These are phyloP conservation scores for Noctua comes DNA, from an alignment of 2,888 invertebrate genomes.

Conservation along the genomic window DNA sequence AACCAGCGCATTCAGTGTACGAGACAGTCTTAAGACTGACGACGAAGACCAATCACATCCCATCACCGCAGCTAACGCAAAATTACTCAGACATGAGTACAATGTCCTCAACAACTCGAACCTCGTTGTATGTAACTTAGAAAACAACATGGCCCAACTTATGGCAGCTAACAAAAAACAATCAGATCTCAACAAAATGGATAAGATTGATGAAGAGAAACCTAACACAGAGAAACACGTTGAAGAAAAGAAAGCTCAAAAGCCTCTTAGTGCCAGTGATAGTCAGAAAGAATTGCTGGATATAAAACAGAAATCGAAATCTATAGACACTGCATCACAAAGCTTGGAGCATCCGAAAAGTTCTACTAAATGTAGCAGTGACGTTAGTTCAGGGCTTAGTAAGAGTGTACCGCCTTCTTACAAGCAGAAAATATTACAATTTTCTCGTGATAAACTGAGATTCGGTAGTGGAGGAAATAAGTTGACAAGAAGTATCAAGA, in stretches of 20 bases:
- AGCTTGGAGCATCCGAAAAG: slow-evolving; percentile 87
- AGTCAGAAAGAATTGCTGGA: slow-evolving; percentile 71
- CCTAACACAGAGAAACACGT: slow-evolving; percentile 71
- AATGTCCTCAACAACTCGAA: slow-evolving; percentile 88
- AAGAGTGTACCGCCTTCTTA: slow-evolving; percentile 89
- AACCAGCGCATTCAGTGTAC: slow-evolving; percentile 87
- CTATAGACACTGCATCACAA: slow-evolving; percentile 85
- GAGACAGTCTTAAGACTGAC: slow-evolving; percentile 88
- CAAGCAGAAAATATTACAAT: slow-evolving; percentile 87
- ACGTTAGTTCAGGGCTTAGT: slow-evolving; percentile 84
- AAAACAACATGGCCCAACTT: slow-evolving; percentile 88
- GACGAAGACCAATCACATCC: slow-evolving; percentile 88
- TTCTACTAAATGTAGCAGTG: slow-evolving; percentile 85
- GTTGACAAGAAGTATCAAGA: slow-evolving; percentile 87
- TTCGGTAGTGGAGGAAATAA: slow-evolving; percentile 87
- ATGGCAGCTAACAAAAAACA: slow-evolving; percentile 83
- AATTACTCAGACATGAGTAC: slow-evolving; percentile 86
- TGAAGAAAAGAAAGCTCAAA: slow-evolving; percentile 60
- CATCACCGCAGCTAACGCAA: slow-evolving; percentile 86
- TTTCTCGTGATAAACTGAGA: slow-evolving; percentile 87
- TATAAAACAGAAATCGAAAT: slow-evolving; percentile 80
- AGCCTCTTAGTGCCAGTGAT: slow-evolving; percentile 59
- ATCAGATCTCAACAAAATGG: slow-evolving; percentile 83
- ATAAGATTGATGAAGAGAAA: slow-evolving; percentile 87
- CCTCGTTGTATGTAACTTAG: slow-evolving; percentile 87